Evolutionary conservation across 2,888 invertebrate species (phyloP), one percentile per base, ranked within the genome.

Genomic region (Drosophila neotestacea): DNA sequence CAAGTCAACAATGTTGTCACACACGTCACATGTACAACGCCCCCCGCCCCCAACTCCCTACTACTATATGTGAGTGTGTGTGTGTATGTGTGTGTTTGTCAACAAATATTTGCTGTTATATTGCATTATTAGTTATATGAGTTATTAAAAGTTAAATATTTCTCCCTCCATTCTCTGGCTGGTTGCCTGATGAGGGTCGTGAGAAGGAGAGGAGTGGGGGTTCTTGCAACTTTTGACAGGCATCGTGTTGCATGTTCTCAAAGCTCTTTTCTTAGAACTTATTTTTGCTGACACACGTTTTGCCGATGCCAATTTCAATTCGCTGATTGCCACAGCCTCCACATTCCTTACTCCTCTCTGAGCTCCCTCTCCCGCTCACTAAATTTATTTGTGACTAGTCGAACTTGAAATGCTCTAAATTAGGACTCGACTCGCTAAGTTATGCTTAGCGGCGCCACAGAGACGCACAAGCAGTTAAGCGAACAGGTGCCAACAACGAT

Each of bases 121-220:
- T 84, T 84, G 88, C 85, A 75, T 88, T 86, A 85, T 86, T 85
- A 85, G 85, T 83, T 81, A 67, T 55, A 68, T 70, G 79, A 83
- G 71, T 85, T 85, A 74, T 81, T 79, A 88, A 85, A 85, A 85
- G 89, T 86, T 77, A 88, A 85, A 85, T 88, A 85, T 79, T 79
- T 79, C 36, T 39, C 39, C n/a, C 22, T n/a, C 16, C n/a, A 4
- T 10, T 16, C 9, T 32, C 7, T 10, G 13, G 27, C n/a, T 52
- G 27, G n/a, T 2, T 11, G 41, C 9, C 4, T 28, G 16, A 3
- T 11, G 34, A 3, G 22, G 27, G 22, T 1, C 5, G 34, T 0
- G 36, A 28, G 13, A 28, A n/a, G 1, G 22, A 1, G 42, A 41
- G n/a, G 48, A 42, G 55, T 54, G 52, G 41, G 11, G 32, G 10